phyloP scores from a whole-genome alignment of 2,797 vertebrate genomes.

The Artibeus lituratus region DNA sequence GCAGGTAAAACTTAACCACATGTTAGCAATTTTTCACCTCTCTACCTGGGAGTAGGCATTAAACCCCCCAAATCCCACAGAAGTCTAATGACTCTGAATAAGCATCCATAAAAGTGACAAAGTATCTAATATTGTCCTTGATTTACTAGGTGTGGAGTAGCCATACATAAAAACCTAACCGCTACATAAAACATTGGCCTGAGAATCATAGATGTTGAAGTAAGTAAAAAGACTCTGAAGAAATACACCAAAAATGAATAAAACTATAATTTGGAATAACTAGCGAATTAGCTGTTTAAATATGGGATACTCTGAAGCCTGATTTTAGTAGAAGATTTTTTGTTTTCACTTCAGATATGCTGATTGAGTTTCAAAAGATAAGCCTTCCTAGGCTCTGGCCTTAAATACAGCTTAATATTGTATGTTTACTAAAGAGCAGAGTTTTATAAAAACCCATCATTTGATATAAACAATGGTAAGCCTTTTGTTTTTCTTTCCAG shows the following conservation, averaged over 20 bases:
- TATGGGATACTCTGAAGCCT: not conserved
- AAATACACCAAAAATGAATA: not conserved
- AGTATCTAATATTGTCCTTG: not conserved
- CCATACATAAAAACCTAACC: constrained; percentile 29
- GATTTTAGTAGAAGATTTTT: not conserved
- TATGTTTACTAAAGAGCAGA: not conserved
- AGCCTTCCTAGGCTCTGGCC: not conserved
- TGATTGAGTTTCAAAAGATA: not conserved
- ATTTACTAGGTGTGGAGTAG: constrained; percentile 16
- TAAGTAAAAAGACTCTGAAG: not conserved
- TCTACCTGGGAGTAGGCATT: not conserved
- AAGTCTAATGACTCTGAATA: not conserved
- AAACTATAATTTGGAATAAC: not conserved
- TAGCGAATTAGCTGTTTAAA: not conserved
- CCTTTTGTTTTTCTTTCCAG: not conserved
- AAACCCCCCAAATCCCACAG: not conserved
- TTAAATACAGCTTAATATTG: not conserved
- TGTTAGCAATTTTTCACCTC: not conserved
- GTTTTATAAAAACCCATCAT: constrained; percentile 34
- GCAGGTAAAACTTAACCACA: not conserved
- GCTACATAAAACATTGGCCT: not conserved
- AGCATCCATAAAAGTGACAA: not conserved
- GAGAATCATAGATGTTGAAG: not conserved
- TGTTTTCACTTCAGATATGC: not conserved
- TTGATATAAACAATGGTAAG: not conserved